A percentile compares a stretch with the other conserved stretches of the same genome.
Conservation (phyloP, 2,797 vertebrate species). For the Tauraco hartlaubi region DNA sequence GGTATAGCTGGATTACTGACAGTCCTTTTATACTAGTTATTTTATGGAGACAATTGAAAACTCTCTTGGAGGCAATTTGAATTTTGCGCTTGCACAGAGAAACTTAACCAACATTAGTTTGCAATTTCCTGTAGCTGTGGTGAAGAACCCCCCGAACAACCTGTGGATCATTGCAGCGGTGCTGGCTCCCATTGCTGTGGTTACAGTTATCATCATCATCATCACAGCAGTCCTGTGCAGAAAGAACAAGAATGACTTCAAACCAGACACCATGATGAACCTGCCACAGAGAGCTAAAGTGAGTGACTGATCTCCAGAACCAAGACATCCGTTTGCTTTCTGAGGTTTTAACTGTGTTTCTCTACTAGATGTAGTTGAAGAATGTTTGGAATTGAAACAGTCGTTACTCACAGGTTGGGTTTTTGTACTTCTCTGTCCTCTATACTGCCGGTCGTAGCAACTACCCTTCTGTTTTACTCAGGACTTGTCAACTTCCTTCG, state of each 20-base stretch:
- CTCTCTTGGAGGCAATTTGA: neutral
- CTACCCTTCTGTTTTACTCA: neutral
- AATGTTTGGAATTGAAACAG: neutral
- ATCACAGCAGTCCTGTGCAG: slow-evolving; percentile 96
- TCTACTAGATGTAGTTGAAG: neutral
- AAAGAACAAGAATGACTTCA: slow-evolving; percentile 98
- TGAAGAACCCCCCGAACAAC: slow-evolving; percentile 97
- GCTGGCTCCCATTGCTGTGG: slow-evolving; percentile 93
- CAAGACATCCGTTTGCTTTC: neutral
- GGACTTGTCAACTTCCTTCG: neutral
- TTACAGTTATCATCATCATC: slow-evolving; percentile 96
- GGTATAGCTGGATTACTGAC: neutral
- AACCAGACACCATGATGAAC: slow-evolving; percentile 93
- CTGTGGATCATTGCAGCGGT: slow-evolving; percentile 98
- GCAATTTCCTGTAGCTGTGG: slow-evolving; percentile 85
- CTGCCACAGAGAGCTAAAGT: slow-evolving; percentile 96
- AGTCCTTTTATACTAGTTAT: neutral
- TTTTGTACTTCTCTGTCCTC: neutral
- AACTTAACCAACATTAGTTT: neutral
- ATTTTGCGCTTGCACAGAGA: neutral
- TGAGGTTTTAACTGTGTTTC: slow-evolving; percentile 62
- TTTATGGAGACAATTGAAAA: neutral
- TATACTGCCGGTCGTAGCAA: neutral
- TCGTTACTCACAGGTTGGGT: neutral
- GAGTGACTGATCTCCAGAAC: neutral